Conservation (phyloP, 2,113 vertebrate genomes). For the Panthera uncia region DNA sequence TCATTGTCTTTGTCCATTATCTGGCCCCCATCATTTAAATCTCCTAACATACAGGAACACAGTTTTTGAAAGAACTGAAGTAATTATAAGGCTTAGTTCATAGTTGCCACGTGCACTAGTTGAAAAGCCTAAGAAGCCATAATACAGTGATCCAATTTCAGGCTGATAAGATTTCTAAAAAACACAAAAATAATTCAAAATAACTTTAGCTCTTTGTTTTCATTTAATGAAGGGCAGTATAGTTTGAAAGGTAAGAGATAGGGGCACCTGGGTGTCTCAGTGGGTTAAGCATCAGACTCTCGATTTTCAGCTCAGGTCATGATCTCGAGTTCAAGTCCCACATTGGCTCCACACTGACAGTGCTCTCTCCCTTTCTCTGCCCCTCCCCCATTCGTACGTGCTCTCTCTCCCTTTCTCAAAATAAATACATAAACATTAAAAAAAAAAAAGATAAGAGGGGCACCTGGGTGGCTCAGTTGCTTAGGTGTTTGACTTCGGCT, state of each 20-base stretch:
- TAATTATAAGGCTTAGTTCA: background rate
- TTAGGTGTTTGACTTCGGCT: no score
- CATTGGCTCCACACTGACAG: no score
- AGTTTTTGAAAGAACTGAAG: background rate
- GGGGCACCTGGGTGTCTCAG: no score
- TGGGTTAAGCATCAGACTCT: no score
- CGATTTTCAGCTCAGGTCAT: no score
- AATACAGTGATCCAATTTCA: background rate
- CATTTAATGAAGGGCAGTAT: background rate
- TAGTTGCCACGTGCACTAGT: background rate
- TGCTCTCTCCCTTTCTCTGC: no score
- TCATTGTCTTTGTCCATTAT: background rate
- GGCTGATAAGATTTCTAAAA: background rate
- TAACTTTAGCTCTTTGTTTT: background rate
- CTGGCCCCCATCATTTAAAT: background rate
- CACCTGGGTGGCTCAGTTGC: no score
- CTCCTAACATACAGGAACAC: background rate
- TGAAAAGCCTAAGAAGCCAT: background rate
- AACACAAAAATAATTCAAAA: conserved; percentile 7
- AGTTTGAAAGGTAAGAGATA: background rate
- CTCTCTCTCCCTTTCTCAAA: no score
- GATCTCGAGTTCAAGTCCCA: no score
- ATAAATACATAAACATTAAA: no score
- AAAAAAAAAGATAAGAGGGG: no score
- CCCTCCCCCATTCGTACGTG: no score